Evolutionary conservation across 2,797 vertebrate species (phyloP).

Genomic region (Dicrostonyx torquatus): DNA sequence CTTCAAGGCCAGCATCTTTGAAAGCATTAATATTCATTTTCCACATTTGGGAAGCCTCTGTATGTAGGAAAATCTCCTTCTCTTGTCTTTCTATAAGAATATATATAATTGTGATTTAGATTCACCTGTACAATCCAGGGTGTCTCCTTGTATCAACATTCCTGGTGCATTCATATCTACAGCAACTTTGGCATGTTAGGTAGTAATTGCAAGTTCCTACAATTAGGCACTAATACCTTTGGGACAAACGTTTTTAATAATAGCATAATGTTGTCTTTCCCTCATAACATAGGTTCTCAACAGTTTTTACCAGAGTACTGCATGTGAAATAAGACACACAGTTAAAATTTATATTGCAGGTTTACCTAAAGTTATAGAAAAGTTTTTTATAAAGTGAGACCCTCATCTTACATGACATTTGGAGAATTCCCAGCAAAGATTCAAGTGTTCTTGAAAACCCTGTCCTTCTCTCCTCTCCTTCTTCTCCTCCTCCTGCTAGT

Average conservation of each 20-base stretch:
- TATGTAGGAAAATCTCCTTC: background rate
- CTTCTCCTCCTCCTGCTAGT: background rate
- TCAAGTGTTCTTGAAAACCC: background rate
- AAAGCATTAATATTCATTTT: background rate
- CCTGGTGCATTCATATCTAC: background rate
- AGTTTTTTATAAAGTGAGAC: background rate
- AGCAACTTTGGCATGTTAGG: background rate
- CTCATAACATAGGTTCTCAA: background rate
- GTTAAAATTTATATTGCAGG: background rate
- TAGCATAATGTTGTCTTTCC: background rate
- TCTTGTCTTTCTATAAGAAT: background rate
- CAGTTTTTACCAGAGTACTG: background rate
- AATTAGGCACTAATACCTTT: background rate
- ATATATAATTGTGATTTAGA: background rate
- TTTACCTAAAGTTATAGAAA: background rate
- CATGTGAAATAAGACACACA: background rate
- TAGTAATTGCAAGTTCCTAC: background rate
- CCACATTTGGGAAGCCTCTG: background rate
- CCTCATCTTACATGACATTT: background rate
- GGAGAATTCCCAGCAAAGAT: background rate
- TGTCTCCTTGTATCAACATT: background rate
- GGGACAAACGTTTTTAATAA: background rate
- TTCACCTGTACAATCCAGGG: background rate
- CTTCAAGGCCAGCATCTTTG: background rate
- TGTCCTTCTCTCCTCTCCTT: background rate